Evolutionary conservation across 2,113 vertebrate species (phyloP).

Genomic region (Xenotilapia caudafasciata): DNA sequence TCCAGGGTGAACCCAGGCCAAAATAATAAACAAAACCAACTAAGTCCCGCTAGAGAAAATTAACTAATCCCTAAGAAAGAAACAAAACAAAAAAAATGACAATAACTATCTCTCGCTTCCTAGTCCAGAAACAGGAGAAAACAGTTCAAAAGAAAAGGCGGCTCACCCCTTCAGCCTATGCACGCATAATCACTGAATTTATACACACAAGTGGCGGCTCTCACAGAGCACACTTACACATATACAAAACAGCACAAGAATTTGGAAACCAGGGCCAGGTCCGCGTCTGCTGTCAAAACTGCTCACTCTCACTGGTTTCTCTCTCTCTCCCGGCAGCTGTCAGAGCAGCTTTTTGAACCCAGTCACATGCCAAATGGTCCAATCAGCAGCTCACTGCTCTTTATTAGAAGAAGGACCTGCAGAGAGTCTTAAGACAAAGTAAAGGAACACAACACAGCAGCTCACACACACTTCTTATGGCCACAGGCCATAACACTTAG

Average conservation of each 20-base stretch:
- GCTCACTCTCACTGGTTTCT: not conserved
- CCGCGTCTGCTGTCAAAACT: not conserved
- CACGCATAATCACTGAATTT: not conserved
- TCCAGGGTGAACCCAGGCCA: not conserved
- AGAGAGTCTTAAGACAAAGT: not conserved
- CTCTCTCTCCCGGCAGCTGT: not conserved
- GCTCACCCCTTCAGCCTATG: not conserved
- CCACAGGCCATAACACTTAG: not conserved
- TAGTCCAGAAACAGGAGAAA: not conserved
- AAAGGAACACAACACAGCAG: not conserved
- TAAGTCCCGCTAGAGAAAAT: not conserved
- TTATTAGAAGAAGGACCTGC: not conserved
- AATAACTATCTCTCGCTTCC: not conserved
- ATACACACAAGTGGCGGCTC: not conserved
- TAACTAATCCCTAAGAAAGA: not conserved
- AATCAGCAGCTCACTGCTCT: not conserved
- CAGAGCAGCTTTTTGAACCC: not conserved
- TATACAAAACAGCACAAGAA: not conserved
- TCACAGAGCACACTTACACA: not conserved
- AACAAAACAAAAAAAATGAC: not conserved
- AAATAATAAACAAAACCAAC: not conserved
- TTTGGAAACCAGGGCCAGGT: not conserved
- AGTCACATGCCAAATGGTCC: not conserved
- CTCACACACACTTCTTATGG: not conserved
- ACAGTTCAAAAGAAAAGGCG: not conserved